phyloP scores from a whole-genome alignment of 2,888 invertebrate genomes.

The Eugnorisma glareosa region DNA sequence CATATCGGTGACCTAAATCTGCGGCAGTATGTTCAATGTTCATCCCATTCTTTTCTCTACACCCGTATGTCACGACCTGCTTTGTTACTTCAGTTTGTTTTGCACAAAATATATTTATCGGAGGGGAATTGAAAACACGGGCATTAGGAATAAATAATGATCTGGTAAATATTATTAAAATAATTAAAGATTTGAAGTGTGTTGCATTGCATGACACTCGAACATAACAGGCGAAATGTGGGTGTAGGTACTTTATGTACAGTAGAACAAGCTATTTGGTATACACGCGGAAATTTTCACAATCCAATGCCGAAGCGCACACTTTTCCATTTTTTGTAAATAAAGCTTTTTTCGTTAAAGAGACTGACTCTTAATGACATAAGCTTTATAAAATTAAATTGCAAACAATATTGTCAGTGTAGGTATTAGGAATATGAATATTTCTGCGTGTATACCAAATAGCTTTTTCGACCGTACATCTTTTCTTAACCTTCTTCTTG shows the following conservation, averaged over 20 bases:
- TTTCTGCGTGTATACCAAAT: no score
- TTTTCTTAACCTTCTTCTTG: background rate
- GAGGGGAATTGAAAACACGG: conserved; percentile 13
- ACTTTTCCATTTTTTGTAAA: no score
- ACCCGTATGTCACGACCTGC: conserved; percentile 71
- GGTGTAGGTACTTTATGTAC: background rate
- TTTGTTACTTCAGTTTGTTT: conserved; percentile 49
- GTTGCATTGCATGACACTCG: background rate
- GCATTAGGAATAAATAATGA: background rate
- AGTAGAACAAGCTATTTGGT: no score
- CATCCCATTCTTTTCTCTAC: conserved; percentile 59
- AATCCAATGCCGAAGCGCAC: no score
- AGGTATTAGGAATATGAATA: no score
- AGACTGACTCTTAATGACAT: no score
- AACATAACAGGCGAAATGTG: background rate
- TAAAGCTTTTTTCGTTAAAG: no score
- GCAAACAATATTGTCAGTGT: no score
- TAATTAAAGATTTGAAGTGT: background rate
- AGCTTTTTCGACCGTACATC: no score
- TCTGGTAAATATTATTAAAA: background rate
- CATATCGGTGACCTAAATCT: conserved; percentile 75
- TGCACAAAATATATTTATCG: conserved; percentile 63
- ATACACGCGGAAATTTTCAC: no score
- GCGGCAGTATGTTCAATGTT: conserved; percentile 56
- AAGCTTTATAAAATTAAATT: no score